A percentile compares a stretch with the other conserved stretches of the same genome.
These are phyloP conservation scores for Mastigias papua DNA, from an alignment of 30 jellyfish, hydroid and myxozoan species.

Conservation along the genomic window DNA sequence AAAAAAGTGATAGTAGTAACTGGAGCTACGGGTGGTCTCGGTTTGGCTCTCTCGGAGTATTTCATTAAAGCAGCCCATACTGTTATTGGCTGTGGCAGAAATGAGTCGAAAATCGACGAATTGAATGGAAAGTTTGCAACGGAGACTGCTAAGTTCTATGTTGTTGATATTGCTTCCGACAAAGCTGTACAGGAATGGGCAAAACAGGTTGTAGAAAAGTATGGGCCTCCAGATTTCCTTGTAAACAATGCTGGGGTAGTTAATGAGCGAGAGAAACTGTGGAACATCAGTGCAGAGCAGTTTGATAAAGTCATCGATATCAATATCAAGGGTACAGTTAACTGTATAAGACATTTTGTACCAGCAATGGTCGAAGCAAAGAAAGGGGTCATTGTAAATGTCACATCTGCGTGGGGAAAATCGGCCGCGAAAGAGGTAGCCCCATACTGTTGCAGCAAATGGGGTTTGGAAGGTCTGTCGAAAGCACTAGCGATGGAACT, in stretches of 20 bases:
- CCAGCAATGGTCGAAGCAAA: constrained; percentile 82
- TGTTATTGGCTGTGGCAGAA: constrained; percentile 89
- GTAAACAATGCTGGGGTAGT: constrained; percentile 78
- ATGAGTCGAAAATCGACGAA: constrained; percentile 28
- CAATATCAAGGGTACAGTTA: constrained; percentile 75
- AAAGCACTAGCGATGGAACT: constrained; percentile 82
- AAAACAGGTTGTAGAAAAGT: constrained; percentile 12
- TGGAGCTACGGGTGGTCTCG: constrained; percentile 86
- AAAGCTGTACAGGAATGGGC: constrained; percentile 72
- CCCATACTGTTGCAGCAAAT: constrained; percentile 91
- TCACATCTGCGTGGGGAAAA: constrained; percentile 89
- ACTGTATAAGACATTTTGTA: constrained; percentile 76
- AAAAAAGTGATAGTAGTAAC: constrained; percentile 60
- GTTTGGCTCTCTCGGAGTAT: constrained; percentile 73
- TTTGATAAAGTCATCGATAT: constrained; percentile 81
- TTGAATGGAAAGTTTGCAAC: constrained; percentile 47
- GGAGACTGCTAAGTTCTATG: constrained; percentile 23
- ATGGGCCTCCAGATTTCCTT: constrained; percentile 76
- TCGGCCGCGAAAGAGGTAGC: constrained; percentile 72
- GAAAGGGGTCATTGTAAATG: constrained; percentile 80
- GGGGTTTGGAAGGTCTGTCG: constrained; percentile 91
- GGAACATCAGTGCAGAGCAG: constrained; percentile 72
- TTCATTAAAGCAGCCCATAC: constrained; percentile 51
- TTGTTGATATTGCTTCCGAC: constrained; percentile 66
- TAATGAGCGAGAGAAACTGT: constrained; percentile 38